Conservation (phyloP, 1,140 invertebrate species). For the Drosophila nasuta region DNA sequence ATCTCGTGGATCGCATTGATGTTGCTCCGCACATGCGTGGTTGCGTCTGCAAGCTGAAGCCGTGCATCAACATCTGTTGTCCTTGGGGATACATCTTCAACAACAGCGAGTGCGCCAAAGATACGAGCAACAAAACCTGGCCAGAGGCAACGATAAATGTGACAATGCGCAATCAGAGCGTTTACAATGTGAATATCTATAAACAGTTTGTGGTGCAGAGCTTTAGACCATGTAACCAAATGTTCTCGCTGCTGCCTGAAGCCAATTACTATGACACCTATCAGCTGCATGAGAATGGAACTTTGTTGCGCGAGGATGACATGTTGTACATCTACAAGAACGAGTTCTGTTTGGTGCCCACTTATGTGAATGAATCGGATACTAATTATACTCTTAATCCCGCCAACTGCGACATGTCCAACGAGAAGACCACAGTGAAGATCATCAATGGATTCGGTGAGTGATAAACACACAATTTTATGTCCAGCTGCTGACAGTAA, state of each 20-base stretch:
- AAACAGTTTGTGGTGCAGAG: conserved; percentile 73
- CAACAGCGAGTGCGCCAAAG: conserved; percentile 35
- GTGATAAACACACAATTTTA: background rate
- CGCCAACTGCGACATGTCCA: conserved; percentile 66
- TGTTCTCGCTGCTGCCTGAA: conserved; percentile 68
- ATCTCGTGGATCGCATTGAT: conserved; percentile 60
- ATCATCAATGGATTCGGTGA: conserved; percentile 77
- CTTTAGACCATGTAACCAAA: conserved; percentile 71
- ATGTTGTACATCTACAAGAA: conserved; percentile 57
- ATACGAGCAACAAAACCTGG: conserved; percentile 50
- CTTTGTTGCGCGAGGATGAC: conserved; percentile 64
- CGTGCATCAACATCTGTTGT: conserved; percentile 79
- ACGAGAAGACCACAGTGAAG: conserved; percentile 63
- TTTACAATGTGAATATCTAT: conserved; percentile 58
- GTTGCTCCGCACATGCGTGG: conserved; percentile 67
- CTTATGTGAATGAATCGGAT: conserved; percentile 60
- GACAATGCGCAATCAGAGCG: conserved; percentile 50
- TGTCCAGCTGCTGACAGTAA: too few relatives aligned
- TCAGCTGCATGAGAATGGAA: conserved; percentile 68
- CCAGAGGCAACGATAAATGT: conserved; percentile 64
- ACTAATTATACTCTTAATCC: conserved; percentile 64
- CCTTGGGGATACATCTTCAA: conserved; percentile 68
- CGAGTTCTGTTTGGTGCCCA: conserved; percentile 71
- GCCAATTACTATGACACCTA: conserved; percentile 60
- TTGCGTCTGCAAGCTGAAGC: conserved; percentile 77